Percentiles rank a stretch among this genome's conserved stretches.
These are phyloP conservation scores for Chaenodraco wilsoni DNA, from an alignment of 2,797 vertebrate species.

Conservation along the genomic window DNA sequence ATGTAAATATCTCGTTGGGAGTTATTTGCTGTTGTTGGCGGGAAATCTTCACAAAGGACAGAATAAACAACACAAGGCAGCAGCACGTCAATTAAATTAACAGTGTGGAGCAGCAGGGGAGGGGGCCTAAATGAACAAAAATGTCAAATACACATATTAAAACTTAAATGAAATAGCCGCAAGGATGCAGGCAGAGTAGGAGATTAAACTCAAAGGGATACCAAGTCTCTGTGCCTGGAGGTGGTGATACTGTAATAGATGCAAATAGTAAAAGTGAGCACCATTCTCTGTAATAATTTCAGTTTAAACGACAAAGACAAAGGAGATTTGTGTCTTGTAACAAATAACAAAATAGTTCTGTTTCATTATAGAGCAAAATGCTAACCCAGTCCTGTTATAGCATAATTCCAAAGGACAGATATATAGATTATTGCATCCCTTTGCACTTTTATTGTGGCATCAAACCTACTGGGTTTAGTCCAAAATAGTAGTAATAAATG, in stretches of 20 bases:
- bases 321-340: constrained; percentile 48
- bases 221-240: constrained; percentile 68
- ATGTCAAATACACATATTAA: constrained; percentile 87
- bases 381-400: neutral
- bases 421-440: constrained; percentile 14
- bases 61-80: constrained; percentile 76
- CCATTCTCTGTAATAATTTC: constrained; percentile 58
- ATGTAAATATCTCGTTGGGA: constrained; percentile 11
- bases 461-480: constrained; percentile 11
- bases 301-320: constrained; percentile 59
- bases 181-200: constrained; percentile 78
- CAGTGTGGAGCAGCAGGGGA: constrained; percentile 5
- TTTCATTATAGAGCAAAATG: constrained; percentile 34
- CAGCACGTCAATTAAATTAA: constrained; percentile 83
- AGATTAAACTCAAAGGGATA: constrained; percentile 85
- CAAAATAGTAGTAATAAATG: constrained; percentile 23
- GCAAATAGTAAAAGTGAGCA: constrained; percentile 74
- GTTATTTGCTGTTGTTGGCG: constrained; percentile 40
- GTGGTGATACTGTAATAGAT: constrained; percentile 73
- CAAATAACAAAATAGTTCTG: constrained; percentile 40
- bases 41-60: constrained; percentile 68
- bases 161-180: constrained; percentile 85
- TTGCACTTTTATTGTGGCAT: constrained; percentile 22
- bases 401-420: constrained; percentile 23
- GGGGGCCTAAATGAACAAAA: constrained; percentile 79